Conservation (phyloP, 2,888 invertebrate genomes). For the Drosophila subsilvestris region DNA sequence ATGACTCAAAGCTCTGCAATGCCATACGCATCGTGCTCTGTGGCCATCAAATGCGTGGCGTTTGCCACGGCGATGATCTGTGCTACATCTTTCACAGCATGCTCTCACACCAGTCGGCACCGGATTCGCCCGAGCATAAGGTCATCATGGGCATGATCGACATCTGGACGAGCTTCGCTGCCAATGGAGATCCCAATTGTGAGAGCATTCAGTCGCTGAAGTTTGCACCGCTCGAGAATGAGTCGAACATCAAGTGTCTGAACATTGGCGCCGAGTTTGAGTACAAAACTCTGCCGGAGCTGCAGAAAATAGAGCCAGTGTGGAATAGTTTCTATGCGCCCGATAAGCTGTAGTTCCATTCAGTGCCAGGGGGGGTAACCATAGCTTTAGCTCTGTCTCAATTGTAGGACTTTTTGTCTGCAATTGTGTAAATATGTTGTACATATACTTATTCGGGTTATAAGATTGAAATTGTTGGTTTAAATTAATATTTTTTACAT, state of each 20-base stretch:
- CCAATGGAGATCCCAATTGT: constrained; percentile 79
- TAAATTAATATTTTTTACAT: not conserved
- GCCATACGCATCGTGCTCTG: constrained; percentile 79
- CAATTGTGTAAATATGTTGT: constrained; percentile 47
- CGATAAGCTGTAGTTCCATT: constrained; percentile 60
- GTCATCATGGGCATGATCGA: constrained; percentile 78
- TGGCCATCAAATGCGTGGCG: constrained; percentile 76
- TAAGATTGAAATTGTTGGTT: not conserved
- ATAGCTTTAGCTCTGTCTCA: constrained; percentile 60
- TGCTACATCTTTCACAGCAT: constrained; percentile 81
- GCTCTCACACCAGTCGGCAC: constrained; percentile 67
- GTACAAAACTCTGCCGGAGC: constrained; percentile 75
- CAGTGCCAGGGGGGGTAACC: constrained; percentile 16
- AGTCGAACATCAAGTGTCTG: constrained; percentile 71
- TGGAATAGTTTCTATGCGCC: constrained; percentile 81
- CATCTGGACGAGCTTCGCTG: constrained; percentile 82
- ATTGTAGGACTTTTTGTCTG: constrained; percentile 22
- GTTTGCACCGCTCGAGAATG: constrained; percentile 63
- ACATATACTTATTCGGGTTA: constrained; percentile 34
- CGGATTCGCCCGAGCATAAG: constrained; percentile 71
- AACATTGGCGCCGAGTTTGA: constrained; percentile 77
- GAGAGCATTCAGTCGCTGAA: constrained; percentile 58
- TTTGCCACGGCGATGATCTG: constrained; percentile 83
- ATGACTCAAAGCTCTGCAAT: constrained; percentile 80
- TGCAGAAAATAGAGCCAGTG: constrained; percentile 67